Percentiles rank a stretch among this genome's conserved stretches.
phyloP scores from a whole-genome alignment of 2,797 vertebrate genomes.

The Poecilia gillii region DNA sequence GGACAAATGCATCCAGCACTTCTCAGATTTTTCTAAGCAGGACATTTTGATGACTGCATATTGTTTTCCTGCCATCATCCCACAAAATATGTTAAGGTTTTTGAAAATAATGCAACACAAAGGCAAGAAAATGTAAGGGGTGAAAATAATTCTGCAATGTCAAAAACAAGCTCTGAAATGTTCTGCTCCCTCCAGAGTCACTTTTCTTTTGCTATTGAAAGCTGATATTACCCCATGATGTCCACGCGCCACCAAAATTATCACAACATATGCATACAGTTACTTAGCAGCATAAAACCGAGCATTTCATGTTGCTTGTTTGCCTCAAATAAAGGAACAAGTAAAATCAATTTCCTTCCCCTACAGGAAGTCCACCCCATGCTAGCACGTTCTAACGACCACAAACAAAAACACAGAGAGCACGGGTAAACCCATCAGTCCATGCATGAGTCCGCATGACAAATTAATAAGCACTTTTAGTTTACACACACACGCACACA shows the following conservation, averaged over 20 bases:
- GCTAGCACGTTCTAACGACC: slow-evolving; percentile 46
- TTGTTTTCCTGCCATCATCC: not conserved
- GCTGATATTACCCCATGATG: not conserved
- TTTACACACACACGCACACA: too few species aligned
- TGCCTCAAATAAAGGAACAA: slow-evolving; percentile 63
- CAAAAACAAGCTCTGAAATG: not conserved
- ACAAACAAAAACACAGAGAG: slow-evolving; percentile 45
- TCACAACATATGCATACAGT: not conserved
- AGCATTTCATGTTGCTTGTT: slow-evolving; percentile 45
- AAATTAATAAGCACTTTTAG: not conserved
- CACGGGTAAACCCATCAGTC: slow-evolving; percentile 50
- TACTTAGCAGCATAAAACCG: slow-evolving; percentile 1
- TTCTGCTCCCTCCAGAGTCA: not conserved
- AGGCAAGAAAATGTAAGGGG: not conserved
- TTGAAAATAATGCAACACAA: not conserved
- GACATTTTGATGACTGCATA: not conserved
- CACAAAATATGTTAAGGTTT: not conserved
- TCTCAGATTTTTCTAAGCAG: not conserved
- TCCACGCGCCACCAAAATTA: not conserved
- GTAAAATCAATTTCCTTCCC: slow-evolving; percentile 70
- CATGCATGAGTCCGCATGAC: slow-evolving; percentile 20
- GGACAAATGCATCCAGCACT: not conserved
- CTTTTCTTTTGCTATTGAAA: not conserved
- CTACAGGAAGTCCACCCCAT: slow-evolving; percentile 63
- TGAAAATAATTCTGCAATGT: not conserved